These are phyloP conservation scores for Melopsittacus undulatus DNA, from an alignment of 2,797 vertebrate species.

Conservation along the genomic window DNA sequence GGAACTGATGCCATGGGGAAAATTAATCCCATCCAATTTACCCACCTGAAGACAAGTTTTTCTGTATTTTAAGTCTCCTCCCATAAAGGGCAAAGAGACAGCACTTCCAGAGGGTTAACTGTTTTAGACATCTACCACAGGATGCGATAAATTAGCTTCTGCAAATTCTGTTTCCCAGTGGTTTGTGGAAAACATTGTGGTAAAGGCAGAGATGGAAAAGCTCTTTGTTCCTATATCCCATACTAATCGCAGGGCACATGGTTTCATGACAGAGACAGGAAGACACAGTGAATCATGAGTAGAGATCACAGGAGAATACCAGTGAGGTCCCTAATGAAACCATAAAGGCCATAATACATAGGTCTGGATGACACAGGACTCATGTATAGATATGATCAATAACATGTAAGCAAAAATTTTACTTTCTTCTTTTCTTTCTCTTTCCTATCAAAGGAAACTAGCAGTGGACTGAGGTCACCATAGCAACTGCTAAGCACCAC, in stretches of 20 bases:
- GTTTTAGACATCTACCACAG: not conserved
- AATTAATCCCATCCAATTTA: not conserved
- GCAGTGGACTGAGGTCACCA: constrained; percentile 51
- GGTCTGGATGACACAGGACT: not conserved
- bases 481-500: constrained; percentile 43
- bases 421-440: not conserved
- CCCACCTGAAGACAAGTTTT: not conserved
- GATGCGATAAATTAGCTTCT: not conserved
- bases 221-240: not conserved
- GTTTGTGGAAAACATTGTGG: not conserved
- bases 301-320: not conserved
- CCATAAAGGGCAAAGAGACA: not conserved
- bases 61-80: not conserved
- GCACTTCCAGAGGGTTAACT: not conserved
- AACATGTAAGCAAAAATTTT: not conserved
- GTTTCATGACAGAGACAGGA: not conserved
- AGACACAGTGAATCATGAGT: not conserved
- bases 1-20: not conserved
- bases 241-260: not conserved
- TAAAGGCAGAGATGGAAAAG: not conserved
- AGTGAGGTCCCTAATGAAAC: not conserved
- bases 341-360: not conserved
- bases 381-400: not conserved
- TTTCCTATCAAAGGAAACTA: constrained; percentile 5
- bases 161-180: not conserved